Percentiles rank a stretch among this genome's conserved stretches.
phyloP scores from a whole-genome alignment of 2,888 invertebrate species.

The Conistra vaccinii region DNA sequence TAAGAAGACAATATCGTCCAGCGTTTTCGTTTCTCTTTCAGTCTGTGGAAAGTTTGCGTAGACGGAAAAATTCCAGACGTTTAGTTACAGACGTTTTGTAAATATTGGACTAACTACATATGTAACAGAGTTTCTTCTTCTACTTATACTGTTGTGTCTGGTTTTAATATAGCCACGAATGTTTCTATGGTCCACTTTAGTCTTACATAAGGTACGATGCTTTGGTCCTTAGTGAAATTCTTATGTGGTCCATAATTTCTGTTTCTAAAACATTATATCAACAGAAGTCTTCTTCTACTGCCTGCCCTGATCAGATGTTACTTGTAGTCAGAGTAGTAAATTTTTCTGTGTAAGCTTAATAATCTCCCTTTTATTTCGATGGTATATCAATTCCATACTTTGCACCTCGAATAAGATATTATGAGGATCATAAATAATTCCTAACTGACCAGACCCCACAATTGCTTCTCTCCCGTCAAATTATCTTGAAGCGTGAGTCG shows the following conservation, averaged over 20 bases:
- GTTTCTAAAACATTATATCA: background rate
- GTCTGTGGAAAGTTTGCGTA: conserved; percentile 27
- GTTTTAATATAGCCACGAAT: background rate
- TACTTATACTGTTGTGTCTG: conserved; percentile 7
- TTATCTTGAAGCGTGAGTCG: conserved; percentile 16
- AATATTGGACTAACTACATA: conserved; percentile 24
- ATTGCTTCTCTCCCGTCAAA: conserved; percentile 32
- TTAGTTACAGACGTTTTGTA: conserved; percentile 27
- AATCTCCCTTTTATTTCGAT: background rate
- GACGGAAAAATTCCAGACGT: conserved; percentile 35
- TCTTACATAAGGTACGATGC: background rate
- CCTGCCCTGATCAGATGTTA: background rate
- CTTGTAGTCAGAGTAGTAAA: background rate
- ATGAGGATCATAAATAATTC: conserved; percentile 21
- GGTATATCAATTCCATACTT: background rate
- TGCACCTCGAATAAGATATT: background rate
- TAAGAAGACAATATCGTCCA: background rate
- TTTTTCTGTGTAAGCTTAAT: background rate
- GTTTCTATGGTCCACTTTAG: background rate
- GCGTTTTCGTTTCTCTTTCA: conserved; percentile 22
- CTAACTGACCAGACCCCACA: background rate
- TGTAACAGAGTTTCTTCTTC: conserved; percentile 3
- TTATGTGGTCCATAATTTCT: background rate
- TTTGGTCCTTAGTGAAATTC: background rate
- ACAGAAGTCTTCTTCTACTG: background rate